Evolutionary conservation across 2,888 invertebrate genomes (phyloP).

Genomic region (Tipula confusa): DNA sequence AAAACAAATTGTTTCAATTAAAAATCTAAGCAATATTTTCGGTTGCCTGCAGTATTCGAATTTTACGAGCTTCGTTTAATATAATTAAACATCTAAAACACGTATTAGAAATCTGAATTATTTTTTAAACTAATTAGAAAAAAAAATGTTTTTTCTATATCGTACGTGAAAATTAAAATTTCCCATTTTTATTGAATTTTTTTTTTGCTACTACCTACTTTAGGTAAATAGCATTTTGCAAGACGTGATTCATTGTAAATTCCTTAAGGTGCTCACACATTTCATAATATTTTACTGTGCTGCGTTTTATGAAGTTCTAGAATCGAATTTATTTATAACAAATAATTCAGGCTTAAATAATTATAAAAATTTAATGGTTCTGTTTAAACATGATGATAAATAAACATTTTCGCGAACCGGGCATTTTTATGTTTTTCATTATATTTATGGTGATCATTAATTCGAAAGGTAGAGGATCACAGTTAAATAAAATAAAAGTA

Average conservation of each 20-base stretch:
- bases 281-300: no score
- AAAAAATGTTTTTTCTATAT: neutral
- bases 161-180: neutral
- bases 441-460: neutral
- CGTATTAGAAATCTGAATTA: neutral
- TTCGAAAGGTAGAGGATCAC: neutral
- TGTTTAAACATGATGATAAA: neutral
- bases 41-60: neutral
- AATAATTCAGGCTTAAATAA: neutral
- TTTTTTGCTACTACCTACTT: neutral
- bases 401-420: neutral
- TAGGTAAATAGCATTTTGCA: neutral
- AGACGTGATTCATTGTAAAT: neutral
- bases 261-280: neutral
- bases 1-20: conserved; percentile 31
- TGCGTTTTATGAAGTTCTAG: neutral
- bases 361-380: neutral
- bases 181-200: neutral
- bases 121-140: neutral
- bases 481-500: neutral
- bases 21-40: neutral
- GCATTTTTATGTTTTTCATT: neutral
- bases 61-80: neutral
- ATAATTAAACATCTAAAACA: neutral
- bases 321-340: neutral